Conservation (phyloP, 2,888 invertebrate species). For the Nemurella pictetii region DNA sequence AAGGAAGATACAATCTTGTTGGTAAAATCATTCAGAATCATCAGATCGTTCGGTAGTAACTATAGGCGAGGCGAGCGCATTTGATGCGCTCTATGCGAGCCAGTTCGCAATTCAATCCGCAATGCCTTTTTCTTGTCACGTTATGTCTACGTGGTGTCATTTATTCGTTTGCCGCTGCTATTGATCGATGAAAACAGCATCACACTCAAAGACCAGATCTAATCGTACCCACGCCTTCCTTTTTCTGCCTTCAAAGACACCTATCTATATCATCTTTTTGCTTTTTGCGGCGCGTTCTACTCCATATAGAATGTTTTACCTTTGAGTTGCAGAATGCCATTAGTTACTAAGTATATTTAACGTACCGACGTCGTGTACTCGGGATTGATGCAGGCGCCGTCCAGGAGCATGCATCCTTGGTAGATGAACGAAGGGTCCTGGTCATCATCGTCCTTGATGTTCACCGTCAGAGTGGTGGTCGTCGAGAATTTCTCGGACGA, state of each 20-base stretch:
- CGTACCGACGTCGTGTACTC: conserved; percentile 82
- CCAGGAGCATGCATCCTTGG: conserved; percentile 78
- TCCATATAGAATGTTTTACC: background rate
- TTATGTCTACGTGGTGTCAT: background rate
- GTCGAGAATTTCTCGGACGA: conserved; percentile 75
- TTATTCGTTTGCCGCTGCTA: too few species aligned
- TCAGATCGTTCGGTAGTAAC: too few species aligned
- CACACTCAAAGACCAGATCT: background rate
- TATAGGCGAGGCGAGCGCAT: too few species aligned
- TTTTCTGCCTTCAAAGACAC: background rate
- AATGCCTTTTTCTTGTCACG: background rate
- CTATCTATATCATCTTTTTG: background rate
- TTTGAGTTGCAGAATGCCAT: conserved; percentile 52
- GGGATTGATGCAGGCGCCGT: conserved; percentile 84
- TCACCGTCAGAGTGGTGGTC: conserved; percentile 82
- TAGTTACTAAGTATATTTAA: too few species aligned
- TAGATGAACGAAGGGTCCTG: conserved; percentile 90
- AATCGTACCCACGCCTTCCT: background rate
- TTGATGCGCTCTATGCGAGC: background rate
- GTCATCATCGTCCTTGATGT: conserved; percentile 86
- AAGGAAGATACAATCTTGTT: conserved; percentile 28
- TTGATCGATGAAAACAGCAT: background rate
- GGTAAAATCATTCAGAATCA: background rate
- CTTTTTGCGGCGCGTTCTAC: background rate
- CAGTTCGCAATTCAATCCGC: background rate